Evolutionary conservation across 2,113 vertebrate genomes (phyloP).

Genomic region (Pica pica): DNA sequence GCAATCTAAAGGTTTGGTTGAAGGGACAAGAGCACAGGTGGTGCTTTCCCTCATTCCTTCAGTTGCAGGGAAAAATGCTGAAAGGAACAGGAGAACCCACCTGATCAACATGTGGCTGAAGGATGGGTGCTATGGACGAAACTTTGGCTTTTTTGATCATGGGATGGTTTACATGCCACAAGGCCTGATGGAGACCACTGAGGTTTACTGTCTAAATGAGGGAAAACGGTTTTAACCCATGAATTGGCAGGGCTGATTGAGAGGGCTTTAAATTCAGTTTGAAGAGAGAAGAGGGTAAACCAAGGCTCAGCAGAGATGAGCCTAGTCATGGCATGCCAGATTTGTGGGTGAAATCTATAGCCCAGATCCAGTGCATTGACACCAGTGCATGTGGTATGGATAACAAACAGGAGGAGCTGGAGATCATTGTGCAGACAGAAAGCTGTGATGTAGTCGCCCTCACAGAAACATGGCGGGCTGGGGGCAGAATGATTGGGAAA

Average conservation of each 20-base stretch:
- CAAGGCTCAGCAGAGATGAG: background rate
- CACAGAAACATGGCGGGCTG: background rate
- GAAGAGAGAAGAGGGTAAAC: background rate
- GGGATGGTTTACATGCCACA: background rate
- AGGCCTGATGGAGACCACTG: background rate
- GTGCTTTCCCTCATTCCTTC: background rate
- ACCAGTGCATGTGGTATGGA: background rate
- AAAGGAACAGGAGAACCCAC: background rate
- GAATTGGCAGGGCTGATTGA: accelerated
- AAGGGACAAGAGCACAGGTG: background rate
- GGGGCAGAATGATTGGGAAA: background rate
- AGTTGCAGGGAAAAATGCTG: background rate
- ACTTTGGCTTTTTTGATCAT: background rate
- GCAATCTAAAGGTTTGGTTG: too few species aligned
- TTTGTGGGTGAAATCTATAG: background rate
- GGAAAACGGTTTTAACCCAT: background rate
- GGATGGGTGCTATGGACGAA: background rate
- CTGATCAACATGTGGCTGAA: background rate
- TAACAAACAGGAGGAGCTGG: background rate
- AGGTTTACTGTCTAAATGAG: background rate
- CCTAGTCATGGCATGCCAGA: too few species aligned
- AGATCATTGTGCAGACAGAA: background rate
- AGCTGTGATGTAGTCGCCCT: background rate
- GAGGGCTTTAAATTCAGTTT: accelerated
- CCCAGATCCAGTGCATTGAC: background rate